These are phyloP conservation scores for Monomorium pharaonis DNA, from an alignment of 1,140 invertebrate genomes.

Conservation along the genomic window DNA sequence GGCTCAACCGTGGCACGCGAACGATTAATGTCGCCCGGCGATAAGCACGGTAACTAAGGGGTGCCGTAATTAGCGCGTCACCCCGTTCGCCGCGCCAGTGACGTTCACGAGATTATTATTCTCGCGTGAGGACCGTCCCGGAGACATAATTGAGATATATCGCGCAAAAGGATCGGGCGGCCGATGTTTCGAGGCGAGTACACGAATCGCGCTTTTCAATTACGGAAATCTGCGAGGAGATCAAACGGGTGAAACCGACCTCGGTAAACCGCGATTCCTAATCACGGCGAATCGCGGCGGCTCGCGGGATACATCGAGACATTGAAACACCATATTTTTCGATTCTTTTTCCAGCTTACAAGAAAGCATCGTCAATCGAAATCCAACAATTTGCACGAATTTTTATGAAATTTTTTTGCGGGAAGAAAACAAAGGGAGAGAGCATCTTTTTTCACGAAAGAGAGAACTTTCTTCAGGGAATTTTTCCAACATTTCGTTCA, in stretches of 20 bases:
- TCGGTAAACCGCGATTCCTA: conserved; percentile 57
- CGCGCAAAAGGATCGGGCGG: conserved; percentile 7
- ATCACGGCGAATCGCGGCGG: conserved; percentile 8
- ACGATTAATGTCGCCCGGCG: conserved; percentile 44
- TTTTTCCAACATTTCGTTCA: not conserved
- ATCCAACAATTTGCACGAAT: not conserved
- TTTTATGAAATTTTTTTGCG: not conserved
- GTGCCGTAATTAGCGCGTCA: conserved; percentile 56
- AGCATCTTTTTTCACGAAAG: too few species aligned
- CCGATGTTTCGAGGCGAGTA: conserved; percentile 3
- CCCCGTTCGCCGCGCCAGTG: not conserved
- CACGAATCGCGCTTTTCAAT: conserved; percentile 51
- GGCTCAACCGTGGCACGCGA: conserved; percentile 36
- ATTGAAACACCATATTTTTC: not conserved
- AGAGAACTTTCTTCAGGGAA: not conserved
- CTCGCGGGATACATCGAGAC: conserved; percentile 27
- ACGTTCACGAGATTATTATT: conserved; percentile 48
- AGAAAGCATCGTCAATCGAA: not conserved
- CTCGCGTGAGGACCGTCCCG: conserved; percentile 27
- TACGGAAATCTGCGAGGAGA: conserved; percentile 39
- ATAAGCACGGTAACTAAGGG: conserved; percentile 57
- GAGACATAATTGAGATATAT: conserved; percentile 56
- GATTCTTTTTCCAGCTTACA: not conserved
- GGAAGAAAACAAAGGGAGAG: too few species aligned
- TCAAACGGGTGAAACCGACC: conserved; percentile 37